Percentiles rank a stretch among this genome's conserved stretches.
phyloP scores from a whole-genome alignment of 1,140 invertebrate genomes.

The Theocolax elegans region DNA sequence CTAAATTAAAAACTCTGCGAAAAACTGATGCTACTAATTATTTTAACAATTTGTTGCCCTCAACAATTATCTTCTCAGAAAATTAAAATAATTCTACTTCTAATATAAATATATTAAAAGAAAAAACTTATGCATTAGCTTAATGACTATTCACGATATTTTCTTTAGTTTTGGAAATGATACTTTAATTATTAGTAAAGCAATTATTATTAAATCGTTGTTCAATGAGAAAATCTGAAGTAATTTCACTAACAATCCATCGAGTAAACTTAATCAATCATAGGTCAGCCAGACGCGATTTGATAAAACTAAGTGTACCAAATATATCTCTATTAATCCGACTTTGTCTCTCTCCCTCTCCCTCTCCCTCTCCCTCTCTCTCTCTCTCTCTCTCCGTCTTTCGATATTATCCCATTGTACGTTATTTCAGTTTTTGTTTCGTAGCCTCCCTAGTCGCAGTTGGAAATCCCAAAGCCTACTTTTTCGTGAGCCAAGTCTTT shows the following conservation, averaged over 20 bases:
- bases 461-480: background rate
- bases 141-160: no score
- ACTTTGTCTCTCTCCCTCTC: conserved; percentile 4
- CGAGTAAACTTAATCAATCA: conserved; percentile 38
- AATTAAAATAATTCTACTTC: no score
- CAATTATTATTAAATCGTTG: conserved; percentile 8
- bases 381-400: background rate
- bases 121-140: no score
- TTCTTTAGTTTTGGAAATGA: no score
- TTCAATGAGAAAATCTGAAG: conserved; percentile 14
- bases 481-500: background rate
- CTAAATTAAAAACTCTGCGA: no score
- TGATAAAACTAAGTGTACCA: conserved; percentile 24
- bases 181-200: conserved; percentile 27
- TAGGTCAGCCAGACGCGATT: background rate
- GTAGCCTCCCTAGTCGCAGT: background rate
- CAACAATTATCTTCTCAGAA: no score
- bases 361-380: background rate
- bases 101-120: no score
- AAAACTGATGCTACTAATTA: no score
- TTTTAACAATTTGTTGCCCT: no score
- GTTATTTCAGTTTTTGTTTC: conserved; percentile 8
- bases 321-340: conserved; percentile 35
- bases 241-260: background rate
- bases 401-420: background rate